Percentiles rank a stretch among this genome's conserved stretches.
These are phyloP conservation scores for Corapipo altera DNA, from an alignment of 2,113 vertebrate species.

Conservation along the genomic window DNA sequence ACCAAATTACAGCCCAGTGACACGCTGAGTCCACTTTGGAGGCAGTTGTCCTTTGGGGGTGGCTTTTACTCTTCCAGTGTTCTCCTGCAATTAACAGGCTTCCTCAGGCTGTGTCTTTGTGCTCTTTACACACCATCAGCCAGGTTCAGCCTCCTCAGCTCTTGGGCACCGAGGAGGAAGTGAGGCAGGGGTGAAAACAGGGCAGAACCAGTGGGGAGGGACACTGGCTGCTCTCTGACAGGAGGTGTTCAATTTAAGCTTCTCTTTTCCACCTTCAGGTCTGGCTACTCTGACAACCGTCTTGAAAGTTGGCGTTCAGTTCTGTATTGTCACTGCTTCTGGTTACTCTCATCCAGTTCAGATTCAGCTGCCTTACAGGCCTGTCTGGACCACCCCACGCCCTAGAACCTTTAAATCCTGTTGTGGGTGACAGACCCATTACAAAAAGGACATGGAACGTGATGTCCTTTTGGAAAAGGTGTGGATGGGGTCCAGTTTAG, in stretches of 20 bases:
- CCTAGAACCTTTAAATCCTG: rapidly evolving
- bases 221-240: neutral
- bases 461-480: neutral
- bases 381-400: neutral
- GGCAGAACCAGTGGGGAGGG: neutral
- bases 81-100: neutral
- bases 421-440: neutral
- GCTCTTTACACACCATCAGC: neutral
- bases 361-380: neutral
- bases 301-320: neutral
- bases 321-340: neutral
- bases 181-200: neutral
- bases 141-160: neutral
- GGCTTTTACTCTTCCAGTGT: neutral
- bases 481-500: neutral
- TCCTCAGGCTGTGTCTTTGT: neutral
- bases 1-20: neutral
- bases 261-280: neutral
- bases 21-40: neutral
- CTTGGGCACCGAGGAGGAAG: neutral
- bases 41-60: neutral
- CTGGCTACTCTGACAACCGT: neutral
- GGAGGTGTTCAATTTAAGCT: neutral
- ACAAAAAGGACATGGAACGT: neutral
- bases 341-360: neutral